A percentile compares a stretch with the other conserved stretches of the same genome.
Conservation (phyloP, 2,888 invertebrate species). For the Acleris laterana region DNA sequence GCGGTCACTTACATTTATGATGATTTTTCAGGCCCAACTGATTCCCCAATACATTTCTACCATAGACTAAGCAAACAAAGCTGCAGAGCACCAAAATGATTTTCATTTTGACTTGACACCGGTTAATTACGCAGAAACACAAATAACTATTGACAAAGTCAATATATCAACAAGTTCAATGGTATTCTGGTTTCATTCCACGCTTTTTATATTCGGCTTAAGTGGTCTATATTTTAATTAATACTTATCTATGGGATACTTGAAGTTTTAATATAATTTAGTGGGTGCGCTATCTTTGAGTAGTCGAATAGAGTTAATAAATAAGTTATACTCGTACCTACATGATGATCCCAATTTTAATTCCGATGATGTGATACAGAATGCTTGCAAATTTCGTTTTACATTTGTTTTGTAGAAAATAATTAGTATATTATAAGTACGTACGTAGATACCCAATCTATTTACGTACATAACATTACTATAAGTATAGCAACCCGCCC, state of each 20-base stretch:
- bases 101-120: constrained; percentile 52
- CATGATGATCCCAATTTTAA: too few species aligned
- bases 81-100: constrained; percentile 53
- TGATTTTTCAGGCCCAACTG: constrained; percentile 23
- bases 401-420: too few species aligned
- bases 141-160: constrained; percentile 15
- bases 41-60: constrained; percentile 50
- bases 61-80: constrained; percentile 54
- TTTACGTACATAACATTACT: too few species aligned
- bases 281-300: constrained; percentile 15
- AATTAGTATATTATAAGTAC: too few species aligned
- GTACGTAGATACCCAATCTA: too few species aligned
- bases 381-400: too few species aligned
- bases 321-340: too few species aligned
- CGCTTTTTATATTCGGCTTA: constrained; percentile 49
- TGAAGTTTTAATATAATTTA: constrained; percentile 44
- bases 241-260: constrained; percentile 40
- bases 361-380: too few species aligned
- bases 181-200: constrained; percentile 36
- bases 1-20: constrained; percentile 23
- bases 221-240: constrained; percentile 53
- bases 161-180: too few species aligned
- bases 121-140: background rate
- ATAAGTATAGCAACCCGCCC: too few species aligned
- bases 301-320: background rate